Evolutionary conservation across 2,113 vertebrate species (phyloP).

Genomic region (Gymnorhina tibicen): DNA sequence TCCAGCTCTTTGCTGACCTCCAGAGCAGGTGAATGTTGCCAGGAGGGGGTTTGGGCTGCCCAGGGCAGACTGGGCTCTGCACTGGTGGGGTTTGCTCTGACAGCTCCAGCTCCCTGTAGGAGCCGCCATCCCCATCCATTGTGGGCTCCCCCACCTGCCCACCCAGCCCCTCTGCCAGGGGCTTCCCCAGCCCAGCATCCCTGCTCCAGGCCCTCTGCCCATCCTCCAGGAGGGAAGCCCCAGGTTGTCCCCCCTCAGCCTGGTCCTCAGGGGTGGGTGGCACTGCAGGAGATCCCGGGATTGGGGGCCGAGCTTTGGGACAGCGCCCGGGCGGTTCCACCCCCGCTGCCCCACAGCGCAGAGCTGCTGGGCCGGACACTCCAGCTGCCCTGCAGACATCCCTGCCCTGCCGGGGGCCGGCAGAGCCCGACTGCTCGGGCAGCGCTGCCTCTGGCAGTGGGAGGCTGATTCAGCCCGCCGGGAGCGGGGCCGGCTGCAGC

Average conservation of each 20-base stretch:
- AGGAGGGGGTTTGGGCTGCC: not conserved
- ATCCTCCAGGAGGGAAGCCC: not conserved
- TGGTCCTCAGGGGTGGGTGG: accelerated
- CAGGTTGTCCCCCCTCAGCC: not conserved
- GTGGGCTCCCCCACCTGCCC: not conserved
- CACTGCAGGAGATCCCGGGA: not conserved
- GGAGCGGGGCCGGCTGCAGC: not conserved
- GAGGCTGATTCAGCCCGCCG: not conserved
- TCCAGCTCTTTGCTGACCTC: not conserved
- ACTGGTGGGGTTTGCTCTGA: not conserved
- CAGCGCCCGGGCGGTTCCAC: not conserved
- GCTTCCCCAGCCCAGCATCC: not conserved
- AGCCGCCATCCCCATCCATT: accelerated
- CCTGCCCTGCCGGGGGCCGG: accelerated
- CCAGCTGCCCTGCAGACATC: not conserved
- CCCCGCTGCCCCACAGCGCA: accelerated
- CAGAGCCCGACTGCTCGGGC: not conserved
- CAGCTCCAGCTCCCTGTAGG: not conserved
- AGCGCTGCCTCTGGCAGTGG: not conserved
- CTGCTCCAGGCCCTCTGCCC: not conserved
- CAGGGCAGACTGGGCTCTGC: not conserved
- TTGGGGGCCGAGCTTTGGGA: not conserved
- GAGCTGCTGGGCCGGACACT: accelerated
- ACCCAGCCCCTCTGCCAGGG: not conserved
- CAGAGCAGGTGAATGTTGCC: not conserved